Conservation (phyloP, 2,888 invertebrate genomes). For the Andrena haemorrhoa region DNA sequence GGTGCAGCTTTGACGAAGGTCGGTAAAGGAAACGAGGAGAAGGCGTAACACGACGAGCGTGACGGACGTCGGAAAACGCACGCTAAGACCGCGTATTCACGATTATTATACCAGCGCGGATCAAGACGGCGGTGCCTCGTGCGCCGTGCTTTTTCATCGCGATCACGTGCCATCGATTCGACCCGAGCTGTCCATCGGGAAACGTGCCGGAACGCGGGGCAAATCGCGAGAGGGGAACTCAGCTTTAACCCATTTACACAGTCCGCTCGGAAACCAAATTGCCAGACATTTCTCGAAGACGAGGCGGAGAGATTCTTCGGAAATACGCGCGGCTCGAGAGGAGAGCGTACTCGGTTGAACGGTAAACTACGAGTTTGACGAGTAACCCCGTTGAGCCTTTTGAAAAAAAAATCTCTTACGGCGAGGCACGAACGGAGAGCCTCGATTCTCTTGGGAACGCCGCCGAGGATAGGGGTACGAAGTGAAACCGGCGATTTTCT, state of each 20-base stretch:
- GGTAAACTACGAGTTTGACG: slow-evolving; percentile 11
- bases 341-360: slow-evolving; percentile 10
- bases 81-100: slow-evolving; percentile 40
- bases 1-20: slow-evolving; percentile 54
- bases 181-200: slow-evolving; percentile 46
- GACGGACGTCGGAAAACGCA: slow-evolving; percentile 36
- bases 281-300: neutral
- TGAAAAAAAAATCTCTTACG: slow-evolving; percentile 34
- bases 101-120: slow-evolving; percentile 29
- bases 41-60: slow-evolving; percentile 38
- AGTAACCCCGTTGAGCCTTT: neutral
- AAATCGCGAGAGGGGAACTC: slow-evolving; percentile 51
- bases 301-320: neutral
- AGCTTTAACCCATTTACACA: slow-evolving; percentile 37
- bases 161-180: slow-evolving; percentile 60
- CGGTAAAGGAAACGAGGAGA: slow-evolving; percentile 51
- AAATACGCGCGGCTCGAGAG: neutral
- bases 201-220: slow-evolving; percentile 60
- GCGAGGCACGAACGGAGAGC: slow-evolving; percentile 32
- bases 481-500: slow-evolving; percentile 59
- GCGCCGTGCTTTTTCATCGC: slow-evolving; percentile 10
- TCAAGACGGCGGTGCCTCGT: neutral
- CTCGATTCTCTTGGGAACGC: slow-evolving; percentile 44
- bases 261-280: neutral
- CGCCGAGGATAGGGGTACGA: slow-evolving; percentile 44